These are phyloP conservation scores for Pachydiplax longipennis DNA, from an alignment of 2,888 invertebrate species.

Conservation along the genomic window DNA sequence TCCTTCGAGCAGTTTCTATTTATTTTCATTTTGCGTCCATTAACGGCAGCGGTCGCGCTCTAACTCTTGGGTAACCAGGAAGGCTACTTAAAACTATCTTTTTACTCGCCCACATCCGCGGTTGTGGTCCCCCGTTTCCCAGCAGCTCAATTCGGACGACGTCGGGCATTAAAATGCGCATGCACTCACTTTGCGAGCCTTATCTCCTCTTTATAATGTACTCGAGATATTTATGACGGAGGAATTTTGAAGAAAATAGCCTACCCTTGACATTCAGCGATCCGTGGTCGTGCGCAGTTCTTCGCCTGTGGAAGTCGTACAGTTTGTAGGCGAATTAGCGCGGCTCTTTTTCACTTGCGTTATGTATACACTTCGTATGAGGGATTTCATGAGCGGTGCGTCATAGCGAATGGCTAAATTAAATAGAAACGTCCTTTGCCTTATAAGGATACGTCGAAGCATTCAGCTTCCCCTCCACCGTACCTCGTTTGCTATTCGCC, in stretches of 20 bases:
- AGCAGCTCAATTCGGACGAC: too few relatives aligned
- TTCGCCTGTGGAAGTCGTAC: neutral
- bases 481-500: neutral
- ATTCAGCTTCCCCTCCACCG: neutral
- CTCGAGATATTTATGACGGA: neutral
- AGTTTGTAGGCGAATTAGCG: neutral
- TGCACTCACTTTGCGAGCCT: too few relatives aligned
- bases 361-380: neutral
- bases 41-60: too few relatives aligned
- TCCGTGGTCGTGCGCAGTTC: neutral
- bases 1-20: too few relatives aligned
- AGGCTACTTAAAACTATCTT: too few relatives aligned
- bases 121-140: too few relatives aligned
- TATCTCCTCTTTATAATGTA: neutral
- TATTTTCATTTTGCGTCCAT: too few relatives aligned
- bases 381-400: conserved; percentile 1
- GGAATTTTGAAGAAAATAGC: neutral
- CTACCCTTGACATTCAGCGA: neutral
- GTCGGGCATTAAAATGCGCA: too few relatives aligned
- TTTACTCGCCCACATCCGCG: too few relatives aligned
- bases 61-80: too few relatives aligned
- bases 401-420: neutral
- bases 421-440: neutral
- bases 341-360: neutral
- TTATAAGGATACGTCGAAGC: neutral